Evolutionary conservation across 2,113 vertebrate genomes (phyloP).

Genomic region (Rhabdornis inornatus): DNA sequence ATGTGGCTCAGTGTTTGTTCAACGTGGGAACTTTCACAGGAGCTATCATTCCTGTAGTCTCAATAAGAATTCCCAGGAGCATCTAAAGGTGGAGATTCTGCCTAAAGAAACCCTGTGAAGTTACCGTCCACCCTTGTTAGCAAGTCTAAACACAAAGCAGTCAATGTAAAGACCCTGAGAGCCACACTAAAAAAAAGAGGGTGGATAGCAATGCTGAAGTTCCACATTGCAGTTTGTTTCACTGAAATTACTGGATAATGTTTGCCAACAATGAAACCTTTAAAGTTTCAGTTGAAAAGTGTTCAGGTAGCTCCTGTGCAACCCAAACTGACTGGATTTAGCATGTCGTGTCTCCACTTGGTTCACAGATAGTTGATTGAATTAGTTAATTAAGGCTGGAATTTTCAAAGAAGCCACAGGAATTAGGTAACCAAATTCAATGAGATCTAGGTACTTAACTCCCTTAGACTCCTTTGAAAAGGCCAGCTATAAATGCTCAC

Average conservation of each 20-base stretch:
- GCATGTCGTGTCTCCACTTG: not conserved
- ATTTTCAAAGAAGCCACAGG: conserved; percentile 59
- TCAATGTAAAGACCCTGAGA: not conserved
- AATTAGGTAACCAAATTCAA: conserved; percentile 59
- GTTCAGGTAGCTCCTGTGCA: not conserved
- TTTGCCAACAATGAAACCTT: not conserved
- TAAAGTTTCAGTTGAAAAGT: not conserved
- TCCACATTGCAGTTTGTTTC: not conserved
- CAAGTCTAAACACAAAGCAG: not conserved
- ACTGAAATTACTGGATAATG: not conserved
- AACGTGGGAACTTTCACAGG: not conserved
- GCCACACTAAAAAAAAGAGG: not conserved
- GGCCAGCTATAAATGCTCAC: conserved; percentile 9
- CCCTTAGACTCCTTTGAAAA: conserved; percentile 46
- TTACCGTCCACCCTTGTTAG: not conserved
- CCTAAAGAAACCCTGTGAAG: not conserved
- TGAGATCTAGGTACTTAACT: conserved; percentile 10
- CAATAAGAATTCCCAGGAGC: not conserved
- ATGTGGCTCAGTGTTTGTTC: not conserved
- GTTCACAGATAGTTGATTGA: conserved; percentile 32
- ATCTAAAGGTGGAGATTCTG: not conserved
- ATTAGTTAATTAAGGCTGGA: conserved; percentile 34
- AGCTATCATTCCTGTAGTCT: not conserved
- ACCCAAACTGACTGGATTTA: not conserved
- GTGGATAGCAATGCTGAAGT: not conserved